Evolutionary conservation across 2,113 vertebrate species (phyloP).

Genomic region (Muntiacus muntjak): DNA sequence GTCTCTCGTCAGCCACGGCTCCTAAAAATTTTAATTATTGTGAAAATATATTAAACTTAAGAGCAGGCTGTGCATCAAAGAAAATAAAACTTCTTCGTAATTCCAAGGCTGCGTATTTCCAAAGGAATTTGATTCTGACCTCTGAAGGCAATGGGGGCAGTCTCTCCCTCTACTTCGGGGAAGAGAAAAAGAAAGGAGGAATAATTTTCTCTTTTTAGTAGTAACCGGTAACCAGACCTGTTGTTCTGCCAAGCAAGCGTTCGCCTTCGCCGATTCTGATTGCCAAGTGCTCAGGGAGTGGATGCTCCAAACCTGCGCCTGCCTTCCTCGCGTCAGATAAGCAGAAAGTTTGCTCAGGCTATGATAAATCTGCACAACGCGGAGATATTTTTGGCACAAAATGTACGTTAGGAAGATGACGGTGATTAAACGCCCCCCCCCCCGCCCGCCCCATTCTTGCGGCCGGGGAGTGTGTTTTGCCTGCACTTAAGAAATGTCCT

Average conservation of each 20-base stretch:
- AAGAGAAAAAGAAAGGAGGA: background rate
- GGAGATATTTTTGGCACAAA: slow-evolving; percentile 46
- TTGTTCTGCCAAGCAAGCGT: slow-evolving; percentile 40
- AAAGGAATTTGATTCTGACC: slow-evolving; percentile 39
- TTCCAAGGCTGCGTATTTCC: slow-evolving; percentile 26
- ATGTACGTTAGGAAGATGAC: slow-evolving; percentile 2
- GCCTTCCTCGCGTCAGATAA: slow-evolving; percentile 41
- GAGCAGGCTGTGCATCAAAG: background rate
- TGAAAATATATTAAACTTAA: slow-evolving; percentile 12
- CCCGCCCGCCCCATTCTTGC: background rate
- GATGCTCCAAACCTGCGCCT: background rate
- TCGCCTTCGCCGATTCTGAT: background rate
- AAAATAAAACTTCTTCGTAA: background rate
- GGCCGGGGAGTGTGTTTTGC: background rate
- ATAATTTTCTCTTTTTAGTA: background rate
- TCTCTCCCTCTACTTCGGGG: background rate
- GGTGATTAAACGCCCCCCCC: background rate
- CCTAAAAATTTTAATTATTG: background rate
- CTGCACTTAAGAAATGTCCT: slow-evolving; percentile 22
- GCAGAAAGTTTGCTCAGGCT: slow-evolving; percentile 56
- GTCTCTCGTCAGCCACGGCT: background rate
- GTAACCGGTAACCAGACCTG: slow-evolving; percentile 48
- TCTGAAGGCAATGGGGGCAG: background rate
- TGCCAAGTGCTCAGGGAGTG: slow-evolving; percentile 20
- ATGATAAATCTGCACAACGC: slow-evolving; percentile 47